Evolutionary conservation across 1,140 invertebrate genomes (phyloP).

Genomic region (Saccostrea echinata): DNA sequence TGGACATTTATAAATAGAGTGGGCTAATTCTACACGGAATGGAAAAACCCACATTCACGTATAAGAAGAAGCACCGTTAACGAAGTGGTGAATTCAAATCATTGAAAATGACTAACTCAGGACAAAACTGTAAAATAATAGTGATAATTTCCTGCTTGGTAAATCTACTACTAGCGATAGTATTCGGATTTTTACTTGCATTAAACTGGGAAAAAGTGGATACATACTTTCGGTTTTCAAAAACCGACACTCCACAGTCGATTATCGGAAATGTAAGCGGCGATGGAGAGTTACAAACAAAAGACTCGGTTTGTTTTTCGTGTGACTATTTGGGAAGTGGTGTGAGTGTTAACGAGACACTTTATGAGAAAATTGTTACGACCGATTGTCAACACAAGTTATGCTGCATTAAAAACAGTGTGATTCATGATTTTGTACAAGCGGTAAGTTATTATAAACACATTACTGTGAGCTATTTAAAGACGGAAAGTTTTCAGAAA

Average conservation of each 20-base stretch:
- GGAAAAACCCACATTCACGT: not conserved
- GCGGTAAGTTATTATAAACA: not conserved
- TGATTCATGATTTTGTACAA: not conserved
- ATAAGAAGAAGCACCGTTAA: not conserved
- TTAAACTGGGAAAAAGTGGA: not conserved
- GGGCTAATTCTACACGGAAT: not conserved
- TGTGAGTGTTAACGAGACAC: conserved; percentile 2
- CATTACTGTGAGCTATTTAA: not conserved
- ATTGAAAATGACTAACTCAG: not conserved
- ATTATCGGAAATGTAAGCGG: not conserved
- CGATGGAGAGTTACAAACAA: not conserved
- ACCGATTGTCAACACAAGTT: not conserved
- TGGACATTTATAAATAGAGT: too few relatives aligned
- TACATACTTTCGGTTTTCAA: not conserved
- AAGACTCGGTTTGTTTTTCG: not conserved
- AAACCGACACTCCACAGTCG: not conserved
- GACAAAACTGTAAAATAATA: not conserved
- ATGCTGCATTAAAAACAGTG: not conserved
- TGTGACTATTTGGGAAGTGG: not conserved
- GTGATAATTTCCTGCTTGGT: not conserved
- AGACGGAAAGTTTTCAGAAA: not conserved
- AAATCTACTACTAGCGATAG: not conserved
- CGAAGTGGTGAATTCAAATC: not conserved
- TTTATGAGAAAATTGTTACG: not conserved
- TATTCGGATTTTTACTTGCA: not conserved